phyloP scores from a whole-genome alignment of 64 coral and sea anemone species.

The Actinia equina region DNA sequence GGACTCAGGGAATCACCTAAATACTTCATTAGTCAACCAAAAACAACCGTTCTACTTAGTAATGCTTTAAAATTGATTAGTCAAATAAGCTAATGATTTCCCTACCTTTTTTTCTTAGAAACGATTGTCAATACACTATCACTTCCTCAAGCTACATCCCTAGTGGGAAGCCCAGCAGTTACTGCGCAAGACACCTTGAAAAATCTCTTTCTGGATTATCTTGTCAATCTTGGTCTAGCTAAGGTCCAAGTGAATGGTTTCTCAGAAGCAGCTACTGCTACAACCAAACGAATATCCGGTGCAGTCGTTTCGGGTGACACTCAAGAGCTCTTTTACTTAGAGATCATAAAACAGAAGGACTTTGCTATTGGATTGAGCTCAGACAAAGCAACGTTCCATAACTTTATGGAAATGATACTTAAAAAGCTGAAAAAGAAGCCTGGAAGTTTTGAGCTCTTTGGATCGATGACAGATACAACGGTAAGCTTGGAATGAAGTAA shows the following conservation, averaged over 20 bases:
- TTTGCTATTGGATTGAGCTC: conserved; percentile 10
- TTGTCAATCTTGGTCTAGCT: neutral
- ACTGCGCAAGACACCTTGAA: neutral
- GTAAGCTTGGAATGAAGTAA: neutral
- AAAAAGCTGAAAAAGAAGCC: neutral
- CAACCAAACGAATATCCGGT: neutral
- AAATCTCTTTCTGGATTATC: neutral
- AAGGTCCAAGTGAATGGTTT: neutral
- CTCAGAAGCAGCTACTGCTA: neutral
- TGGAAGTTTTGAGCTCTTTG: neutral
- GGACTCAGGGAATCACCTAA: too few species aligned
- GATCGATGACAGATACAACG: neutral
- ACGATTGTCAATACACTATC: neutral
- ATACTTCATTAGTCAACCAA: too few species aligned
- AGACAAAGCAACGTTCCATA: conserved; percentile 4
- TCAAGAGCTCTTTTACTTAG: conserved; percentile 6
- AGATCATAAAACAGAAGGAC: neutral
- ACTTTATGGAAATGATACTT: neutral
- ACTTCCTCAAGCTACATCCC: neutral
- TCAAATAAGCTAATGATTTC: neutral
- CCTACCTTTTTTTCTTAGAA: neutral
- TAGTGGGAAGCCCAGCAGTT: neutral
- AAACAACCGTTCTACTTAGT: too few species aligned
- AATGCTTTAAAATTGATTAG: too few species aligned
- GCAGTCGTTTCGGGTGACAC: neutral